Evolutionary conservation across 2,888 invertebrate species (phyloP), one percentile per base, ranked within the genome.

Genomic region (Euzetes globulus): DNA sequence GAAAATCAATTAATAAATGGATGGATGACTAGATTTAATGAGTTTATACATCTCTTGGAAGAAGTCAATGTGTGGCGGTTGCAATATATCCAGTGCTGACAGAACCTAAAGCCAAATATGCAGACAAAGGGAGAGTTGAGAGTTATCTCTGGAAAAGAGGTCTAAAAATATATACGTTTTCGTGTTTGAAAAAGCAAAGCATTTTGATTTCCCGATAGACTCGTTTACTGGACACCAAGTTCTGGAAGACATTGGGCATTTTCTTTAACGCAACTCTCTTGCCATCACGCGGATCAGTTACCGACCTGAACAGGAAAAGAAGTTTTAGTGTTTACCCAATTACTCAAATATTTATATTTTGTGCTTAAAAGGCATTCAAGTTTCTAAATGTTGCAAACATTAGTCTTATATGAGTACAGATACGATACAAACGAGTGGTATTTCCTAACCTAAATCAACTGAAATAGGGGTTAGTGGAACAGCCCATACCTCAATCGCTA

Each of bases 231-330:
- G 98, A 98, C 82, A 99, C 94, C 83, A 98, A 88, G 83, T 97
- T 98, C 86, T 98, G 98, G 89, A 99, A 99, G 85, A 99, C 98
- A 87, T 98, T 98, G 80, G 99, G 98, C 88, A 99, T 90, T 87
- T 99, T 99, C 87, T 99, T 99, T 81, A 99, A 88, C 79, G 99
- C 99, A 81, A 99, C 97, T 82, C 97, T 88, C 83, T 95, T 91
- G 80, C 97, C 96, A 86, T 96, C 95, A 81, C 99, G 88, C 29
- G 99, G 99, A 87, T 99, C 99, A 83, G 98, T 98, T 81, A 99
- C 98, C 80, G 98, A 95, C 98, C 98, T 98, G 88, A 15, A 87
- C 87, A 83, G 82, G 55, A 75, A 84, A 84, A 80, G 79, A 80
- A 58, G 17, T 75, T 33, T 19, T 22, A 29, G 78, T 70, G 17